phyloP scores from a whole-genome alignment of 2,888 invertebrate genomes.

The Drosophila flavopinicola region DNA sequence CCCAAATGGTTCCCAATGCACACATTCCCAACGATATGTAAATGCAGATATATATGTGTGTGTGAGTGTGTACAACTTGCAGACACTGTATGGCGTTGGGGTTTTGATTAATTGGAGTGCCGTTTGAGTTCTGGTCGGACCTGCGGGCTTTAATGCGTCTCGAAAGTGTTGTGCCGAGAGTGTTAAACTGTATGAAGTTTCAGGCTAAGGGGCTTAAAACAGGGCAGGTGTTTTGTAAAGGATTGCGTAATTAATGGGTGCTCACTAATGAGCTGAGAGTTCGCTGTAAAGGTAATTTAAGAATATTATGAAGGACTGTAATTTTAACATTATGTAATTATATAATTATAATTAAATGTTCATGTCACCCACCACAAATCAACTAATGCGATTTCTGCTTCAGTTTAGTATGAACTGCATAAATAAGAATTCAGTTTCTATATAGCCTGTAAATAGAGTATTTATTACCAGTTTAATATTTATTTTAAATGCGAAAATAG shows the following conservation, averaged over 20 bases:
- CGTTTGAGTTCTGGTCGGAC: slow-evolving; percentile 49
- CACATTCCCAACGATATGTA: slow-evolving; percentile 31
- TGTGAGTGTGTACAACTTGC: slow-evolving; percentile 48
- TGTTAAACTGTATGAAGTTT: slow-evolving; percentile 30
- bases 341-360: too few relatives aligned
- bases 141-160: slow-evolving; percentile 30
- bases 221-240: neutral
- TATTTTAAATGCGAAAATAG: too few relatives aligned
- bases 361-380: too few relatives aligned
- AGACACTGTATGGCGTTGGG: slow-evolving; percentile 51
- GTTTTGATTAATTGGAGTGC: slow-evolving; percentile 68
- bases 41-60: neutral
- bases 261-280: neutral
- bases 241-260: slow-evolving; percentile 1
- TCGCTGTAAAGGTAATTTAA: neutral
- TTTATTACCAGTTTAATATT: too few relatives aligned
- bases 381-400: too few relatives aligned
- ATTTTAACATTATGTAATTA: too few relatives aligned
- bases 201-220: slow-evolving; percentile 12
- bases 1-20: slow-evolving; percentile 45
- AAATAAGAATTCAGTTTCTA: too few relatives aligned
- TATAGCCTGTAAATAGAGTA: too few relatives aligned
- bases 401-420: too few relatives aligned
- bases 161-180: slow-evolving; percentile 15
- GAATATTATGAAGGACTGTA: neutral